Evolutionary conservation across 2,113 vertebrate species (phyloP).

Genomic region (Ellobius talpinus): DNA sequence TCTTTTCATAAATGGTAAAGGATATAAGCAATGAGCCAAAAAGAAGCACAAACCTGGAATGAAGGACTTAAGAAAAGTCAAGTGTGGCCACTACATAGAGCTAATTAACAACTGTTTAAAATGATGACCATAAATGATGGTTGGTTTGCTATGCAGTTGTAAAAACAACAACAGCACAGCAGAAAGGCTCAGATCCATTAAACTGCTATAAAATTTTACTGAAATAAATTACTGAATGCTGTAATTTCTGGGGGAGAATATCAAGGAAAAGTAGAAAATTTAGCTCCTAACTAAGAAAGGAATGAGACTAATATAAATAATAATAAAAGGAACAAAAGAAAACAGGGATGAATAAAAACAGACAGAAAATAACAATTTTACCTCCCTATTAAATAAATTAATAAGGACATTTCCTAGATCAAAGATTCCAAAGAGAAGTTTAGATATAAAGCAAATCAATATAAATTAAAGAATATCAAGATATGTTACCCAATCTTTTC

Average conservation of each 20-base stretch:
- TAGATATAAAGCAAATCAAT: not conserved
- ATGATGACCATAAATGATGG: not conserved
- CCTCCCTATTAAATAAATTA: not conserved
- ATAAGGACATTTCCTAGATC: not conserved
- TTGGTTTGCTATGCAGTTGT: not conserved
- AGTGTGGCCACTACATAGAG: not conserved
- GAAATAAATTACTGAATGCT: not conserved
- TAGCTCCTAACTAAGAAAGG: not conserved
- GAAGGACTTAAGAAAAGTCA: not conserved
- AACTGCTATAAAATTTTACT: not conserved
- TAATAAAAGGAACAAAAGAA: not conserved
- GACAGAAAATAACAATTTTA: constrained; percentile 1
- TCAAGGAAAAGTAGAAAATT: not conserved
- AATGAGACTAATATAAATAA: not conserved
- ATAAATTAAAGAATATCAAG: not conserved
- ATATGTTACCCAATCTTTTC: not conserved
- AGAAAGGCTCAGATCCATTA: not conserved
- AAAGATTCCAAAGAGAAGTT: not conserved
- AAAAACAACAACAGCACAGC: not conserved
- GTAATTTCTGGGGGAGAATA: not conserved
- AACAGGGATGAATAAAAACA: not conserved
- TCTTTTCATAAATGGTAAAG: not conserved
- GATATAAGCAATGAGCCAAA: not conserved
- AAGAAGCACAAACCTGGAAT: not conserved
- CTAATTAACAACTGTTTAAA: not conserved